Evolutionary conservation across 2,113 vertebrate genomes (phyloP).

Genomic region (Eulemur rufifrons): DNA sequence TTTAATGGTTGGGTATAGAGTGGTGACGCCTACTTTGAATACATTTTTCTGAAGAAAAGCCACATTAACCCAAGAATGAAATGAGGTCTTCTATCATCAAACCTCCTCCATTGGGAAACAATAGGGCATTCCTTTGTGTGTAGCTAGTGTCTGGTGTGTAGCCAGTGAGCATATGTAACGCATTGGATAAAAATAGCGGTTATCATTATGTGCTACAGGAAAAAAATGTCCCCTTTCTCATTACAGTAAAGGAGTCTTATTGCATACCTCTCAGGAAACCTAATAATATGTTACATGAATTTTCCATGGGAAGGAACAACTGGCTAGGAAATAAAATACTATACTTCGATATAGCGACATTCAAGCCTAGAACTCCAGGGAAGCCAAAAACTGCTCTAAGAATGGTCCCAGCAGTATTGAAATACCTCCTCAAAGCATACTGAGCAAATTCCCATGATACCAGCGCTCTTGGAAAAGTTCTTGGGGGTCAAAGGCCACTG

Average conservation of each 20-base stretch:
- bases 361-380: slow-evolving; percentile 60
- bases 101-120: not conserved
- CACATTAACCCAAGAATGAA: slow-evolving; percentile 54
- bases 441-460: slow-evolving; percentile 69
- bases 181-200: slow-evolving; percentile 56
- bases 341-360: slow-evolving; percentile 59
- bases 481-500: slow-evolving; percentile 49
- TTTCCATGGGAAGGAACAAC: slow-evolving; percentile 77
- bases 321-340: slow-evolving; percentile 73
- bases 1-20: not conserved
- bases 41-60: slow-evolving; percentile 49
- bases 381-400: slow-evolving; percentile 45
- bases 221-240: slow-evolving; percentile 46
- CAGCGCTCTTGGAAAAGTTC: slow-evolving; percentile 57
- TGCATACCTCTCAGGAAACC: slow-evolving; percentile 72
- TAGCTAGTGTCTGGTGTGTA: not conserved
- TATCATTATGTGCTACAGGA: not conserved
- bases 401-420: slow-evolving; percentile 73
- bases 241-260: slow-evolving; percentile 58
- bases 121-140: slow-evolving; percentile 36
- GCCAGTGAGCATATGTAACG: slow-evolving; percentile 44
- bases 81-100: slow-evolving; percentile 1
- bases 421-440: slow-evolving; percentile 74
- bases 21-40: not conserved
- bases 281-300: slow-evolving; percentile 63